Conservation (phyloP, 2,888 invertebrate species). For the Agrochola circellaris region DNA sequence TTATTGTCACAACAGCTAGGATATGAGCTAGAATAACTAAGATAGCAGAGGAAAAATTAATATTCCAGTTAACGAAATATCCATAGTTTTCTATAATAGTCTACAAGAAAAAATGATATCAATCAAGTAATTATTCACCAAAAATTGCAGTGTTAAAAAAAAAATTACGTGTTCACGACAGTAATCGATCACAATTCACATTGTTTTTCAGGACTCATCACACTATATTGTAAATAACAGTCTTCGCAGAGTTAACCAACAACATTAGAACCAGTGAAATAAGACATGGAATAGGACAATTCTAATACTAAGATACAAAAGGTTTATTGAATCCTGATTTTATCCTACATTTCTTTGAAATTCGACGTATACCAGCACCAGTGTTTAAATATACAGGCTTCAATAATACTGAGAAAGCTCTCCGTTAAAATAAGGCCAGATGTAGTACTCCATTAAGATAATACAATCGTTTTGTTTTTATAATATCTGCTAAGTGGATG, state of each 20-base stretch:
- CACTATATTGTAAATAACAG: slow-evolving; percentile 1
- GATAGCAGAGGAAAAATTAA: neutral
- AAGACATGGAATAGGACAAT: slow-evolving; percentile 22
- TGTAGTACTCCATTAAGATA: slow-evolving; percentile 54
- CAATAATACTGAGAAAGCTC: slow-evolving; percentile 51
- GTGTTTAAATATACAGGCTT: slow-evolving; percentile 44
- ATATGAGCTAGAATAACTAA: neutral
- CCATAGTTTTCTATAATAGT: no score
- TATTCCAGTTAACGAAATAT: neutral
- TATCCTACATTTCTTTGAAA: slow-evolving; percentile 33
- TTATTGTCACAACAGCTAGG: neutral
- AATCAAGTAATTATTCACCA: neutral
- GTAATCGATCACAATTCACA: neutral
- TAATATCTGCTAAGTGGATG: slow-evolving; percentile 51
- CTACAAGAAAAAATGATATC: neutral
- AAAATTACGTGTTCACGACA: neutral
- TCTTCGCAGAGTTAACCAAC: neutral
- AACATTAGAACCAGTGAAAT: slow-evolving; percentile 7
- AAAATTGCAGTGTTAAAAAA: neutral
- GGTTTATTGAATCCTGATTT: slow-evolving; percentile 33
- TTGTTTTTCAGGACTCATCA: neutral
- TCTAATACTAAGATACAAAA: slow-evolving; percentile 20
- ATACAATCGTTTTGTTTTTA: slow-evolving; percentile 54
- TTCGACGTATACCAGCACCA: slow-evolving; percentile 22
- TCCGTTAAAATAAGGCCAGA: slow-evolving; percentile 50